Conservation (phyloP, 2,113 vertebrate species). For the Maccullochella peelii region DNA sequence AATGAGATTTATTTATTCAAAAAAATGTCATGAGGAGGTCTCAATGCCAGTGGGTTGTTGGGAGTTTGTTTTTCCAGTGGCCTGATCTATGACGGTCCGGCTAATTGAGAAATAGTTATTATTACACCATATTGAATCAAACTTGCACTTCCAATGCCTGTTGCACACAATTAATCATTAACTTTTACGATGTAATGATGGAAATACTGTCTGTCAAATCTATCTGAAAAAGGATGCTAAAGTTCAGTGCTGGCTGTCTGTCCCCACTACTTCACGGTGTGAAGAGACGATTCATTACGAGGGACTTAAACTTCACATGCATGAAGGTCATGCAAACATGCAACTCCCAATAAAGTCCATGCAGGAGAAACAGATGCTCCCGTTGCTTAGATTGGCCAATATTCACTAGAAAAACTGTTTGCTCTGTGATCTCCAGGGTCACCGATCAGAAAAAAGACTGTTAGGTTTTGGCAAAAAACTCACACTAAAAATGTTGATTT, state of each 20-base stretch:
- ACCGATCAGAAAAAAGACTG: too few relatives aligned
- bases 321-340: background rate
- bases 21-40: background rate
- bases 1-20: background rate
- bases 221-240: background rate
- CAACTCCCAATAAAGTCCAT: constrained; percentile 12
- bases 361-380: background rate
- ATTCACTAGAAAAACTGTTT: background rate
- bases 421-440: background rate
- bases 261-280: too few relatives aligned
- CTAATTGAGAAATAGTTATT: background rate
- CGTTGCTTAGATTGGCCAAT: background rate
- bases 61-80: background rate
- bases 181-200: background rate
- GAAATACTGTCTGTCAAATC: background rate
- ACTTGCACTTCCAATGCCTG: background rate
- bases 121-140: constrained; percentile 18
- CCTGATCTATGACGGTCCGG: background rate
- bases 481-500: too few relatives aligned
- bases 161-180: constrained; percentile 7
- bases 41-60: background rate
- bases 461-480: too few relatives aligned
- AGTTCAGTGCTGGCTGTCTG: background rate
- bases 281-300: background rate
- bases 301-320: background rate